These are phyloP conservation scores for Drosophila biarmipes DNA, from an alignment of 1,140 invertebrate species.

Conservation along the genomic window DNA sequence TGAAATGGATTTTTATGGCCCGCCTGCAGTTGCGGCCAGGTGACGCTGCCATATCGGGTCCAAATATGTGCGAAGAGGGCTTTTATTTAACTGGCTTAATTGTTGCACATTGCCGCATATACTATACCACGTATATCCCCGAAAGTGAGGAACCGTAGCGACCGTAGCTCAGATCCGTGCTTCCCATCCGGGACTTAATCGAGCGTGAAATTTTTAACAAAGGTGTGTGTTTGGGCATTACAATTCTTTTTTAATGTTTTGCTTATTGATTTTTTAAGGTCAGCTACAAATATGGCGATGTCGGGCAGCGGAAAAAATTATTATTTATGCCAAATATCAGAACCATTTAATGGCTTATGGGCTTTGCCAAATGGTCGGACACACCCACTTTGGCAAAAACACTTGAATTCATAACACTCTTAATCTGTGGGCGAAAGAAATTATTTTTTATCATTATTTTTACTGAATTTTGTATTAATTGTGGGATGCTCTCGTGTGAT, in stretches of 20 bases:
- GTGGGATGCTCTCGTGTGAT: not conserved
- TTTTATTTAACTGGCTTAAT: slow-evolving; percentile 82
- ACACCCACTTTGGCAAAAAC: slow-evolving; percentile 1
- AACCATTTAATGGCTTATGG: slow-evolving; percentile 56
- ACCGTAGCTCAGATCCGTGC: slow-evolving; percentile 12
- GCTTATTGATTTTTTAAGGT: slow-evolving; percentile 69
- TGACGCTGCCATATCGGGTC: slow-evolving; percentile 49
- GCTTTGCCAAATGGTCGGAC: slow-evolving; percentile 44
- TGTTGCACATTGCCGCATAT: slow-evolving; percentile 55
- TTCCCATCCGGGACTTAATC: slow-evolving; percentile 54
- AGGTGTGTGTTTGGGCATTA: slow-evolving; percentile 25
- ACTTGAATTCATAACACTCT: not conserved
- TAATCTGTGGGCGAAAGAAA: not conserved
- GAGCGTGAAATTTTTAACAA: slow-evolving; percentile 67
- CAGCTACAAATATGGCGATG: slow-evolving; percentile 43
- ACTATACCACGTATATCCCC: not conserved
- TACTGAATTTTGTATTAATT: not conserved
- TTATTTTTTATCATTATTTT: not conserved
- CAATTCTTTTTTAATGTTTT: slow-evolving; percentile 19
- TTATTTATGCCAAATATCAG: slow-evolving; percentile 59
- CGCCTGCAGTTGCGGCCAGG: slow-evolving; percentile 66
- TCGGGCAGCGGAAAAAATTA: slow-evolving; percentile 21
- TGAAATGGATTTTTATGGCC: slow-evolving; percentile 83
- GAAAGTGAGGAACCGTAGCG: not conserved
- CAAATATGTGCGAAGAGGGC: slow-evolving; percentile 75